Base-by-base conservation (phyloP, 1,140 invertebrate species). In the Ips typographus region DNA sequence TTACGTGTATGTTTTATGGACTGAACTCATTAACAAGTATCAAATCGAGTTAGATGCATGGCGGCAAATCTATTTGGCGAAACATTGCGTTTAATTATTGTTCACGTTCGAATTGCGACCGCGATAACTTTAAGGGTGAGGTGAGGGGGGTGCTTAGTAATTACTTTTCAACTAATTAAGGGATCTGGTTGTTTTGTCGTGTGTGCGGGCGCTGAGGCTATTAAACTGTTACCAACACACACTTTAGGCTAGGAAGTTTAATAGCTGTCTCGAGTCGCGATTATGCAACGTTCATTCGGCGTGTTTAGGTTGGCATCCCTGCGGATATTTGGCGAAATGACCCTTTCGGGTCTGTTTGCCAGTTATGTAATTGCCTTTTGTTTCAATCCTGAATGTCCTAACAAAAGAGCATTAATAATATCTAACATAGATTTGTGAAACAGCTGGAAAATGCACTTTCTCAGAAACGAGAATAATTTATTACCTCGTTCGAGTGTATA, bases 201-300 rank as follows among this genome's bases (percentile, higher is more conserved):
- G 58, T 66, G 64, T 66, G 64, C 43, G 43, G 64, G 53, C 64
- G 64, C 64, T 43, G 49, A 66, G 53, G 64, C 64, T 66, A 66
- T 66, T 66, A 66, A 66, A 66, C 64, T 66, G 64, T 66, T 66
- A 66, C 64, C 64, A 66, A 66, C 64, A 66, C 64, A 66, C 64
- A 66, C 64, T 66, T 58, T 66, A 36, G 37, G 53, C 22, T 40
- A 43, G 64, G 39, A 66, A 66, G 41, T 66, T 66, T 66, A 66
- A 58, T 56, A 49, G 64, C 6, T 44, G 36, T 4, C 58, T 49
- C 55, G 53, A 58, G 53, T 66, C 58, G 43, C 43, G 41, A 66
- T 66, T 66, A 66, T 58, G 55, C 57, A 43, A 66, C 55, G 64
- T 66, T 66, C 43, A 43, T n/a, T 66, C 58, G 64, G 43, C 64